Percentiles rank a stretch among this genome's conserved stretches.
Conservation (phyloP, 2,888 invertebrate species). For the Erebia epiphron region DNA sequence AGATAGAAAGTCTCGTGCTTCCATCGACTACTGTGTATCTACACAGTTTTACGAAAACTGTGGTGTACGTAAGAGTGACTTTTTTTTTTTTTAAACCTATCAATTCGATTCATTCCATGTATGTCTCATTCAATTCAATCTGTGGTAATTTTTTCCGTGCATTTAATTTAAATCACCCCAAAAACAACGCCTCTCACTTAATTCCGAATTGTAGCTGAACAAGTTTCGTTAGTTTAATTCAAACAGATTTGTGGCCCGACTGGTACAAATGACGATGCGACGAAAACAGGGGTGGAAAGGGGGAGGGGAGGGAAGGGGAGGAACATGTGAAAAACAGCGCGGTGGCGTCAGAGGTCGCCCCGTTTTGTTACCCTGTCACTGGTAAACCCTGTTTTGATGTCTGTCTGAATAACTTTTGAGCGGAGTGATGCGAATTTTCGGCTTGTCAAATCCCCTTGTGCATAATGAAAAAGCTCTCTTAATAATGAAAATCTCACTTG, state of each 20-base stretch:
- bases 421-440: neutral
- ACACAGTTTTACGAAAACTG: too few species aligned
- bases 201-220: conserved; percentile 11
- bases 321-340: conserved; percentile 52
- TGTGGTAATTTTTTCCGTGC: too few species aligned
- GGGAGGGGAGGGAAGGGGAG: conserved; percentile 18
- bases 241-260: conserved; percentile 34
- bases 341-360: conserved; percentile 51
- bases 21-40: too few species aligned
- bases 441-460: too few species aligned
- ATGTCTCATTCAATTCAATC: too few species aligned
- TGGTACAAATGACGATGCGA: conserved; percentile 37
- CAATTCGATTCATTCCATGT: too few species aligned
- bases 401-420: conserved; percentile 29
- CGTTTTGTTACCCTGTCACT: conserved; percentile 61
- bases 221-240: conserved; percentile 35
- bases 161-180: too few species aligned
- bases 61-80: too few species aligned
- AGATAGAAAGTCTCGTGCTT: too few species aligned
- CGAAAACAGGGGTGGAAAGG: conserved; percentile 19
- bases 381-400: conserved; percentile 46
- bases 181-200: conserved; percentile 2
- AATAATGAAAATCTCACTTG: too few species aligned
- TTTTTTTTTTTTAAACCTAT: too few species aligned
- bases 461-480: too few species aligned